Percentiles rank a stretch among this genome's conserved stretches.
Conservation (phyloP, 2,888 invertebrate species). For the Polymixis flavicincta region DNA sequence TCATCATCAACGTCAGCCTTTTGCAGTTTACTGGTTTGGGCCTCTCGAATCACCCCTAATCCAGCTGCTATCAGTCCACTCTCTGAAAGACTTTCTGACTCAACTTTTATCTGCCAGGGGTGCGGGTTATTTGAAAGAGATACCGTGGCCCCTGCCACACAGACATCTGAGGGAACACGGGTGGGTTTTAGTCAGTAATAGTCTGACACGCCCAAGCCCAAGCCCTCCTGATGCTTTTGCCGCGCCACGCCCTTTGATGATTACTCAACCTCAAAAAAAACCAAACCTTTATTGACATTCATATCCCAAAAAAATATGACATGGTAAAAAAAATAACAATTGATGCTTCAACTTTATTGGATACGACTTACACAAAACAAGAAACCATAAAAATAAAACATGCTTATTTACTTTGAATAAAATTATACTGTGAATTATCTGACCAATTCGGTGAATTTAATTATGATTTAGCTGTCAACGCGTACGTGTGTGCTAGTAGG, state of each 20-base stretch:
- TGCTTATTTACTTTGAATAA: neutral
- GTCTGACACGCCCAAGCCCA: too few species aligned
- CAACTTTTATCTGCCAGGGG: too few species aligned
- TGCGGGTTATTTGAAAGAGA: too few species aligned
- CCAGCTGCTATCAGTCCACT: neutral
- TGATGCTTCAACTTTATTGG: constrained; percentile 11
- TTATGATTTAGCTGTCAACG: neutral
- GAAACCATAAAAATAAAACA: neutral
- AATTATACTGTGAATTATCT: constrained; percentile 22
- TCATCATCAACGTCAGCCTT: too few species aligned
- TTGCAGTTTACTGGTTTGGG: neutral
- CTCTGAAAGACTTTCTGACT: neutral
- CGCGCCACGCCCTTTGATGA: too few species aligned
- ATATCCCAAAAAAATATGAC: too few species aligned
- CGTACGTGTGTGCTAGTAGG: neutral
- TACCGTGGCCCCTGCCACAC: too few species aligned
- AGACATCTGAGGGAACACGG: too few species aligned
- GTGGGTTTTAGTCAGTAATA: too few species aligned
- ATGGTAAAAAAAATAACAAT: neutral
- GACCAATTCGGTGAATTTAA: neutral
- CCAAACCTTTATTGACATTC: neutral
- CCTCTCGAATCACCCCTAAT: neutral
- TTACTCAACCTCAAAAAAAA: too few species aligned
- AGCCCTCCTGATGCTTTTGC: too few species aligned
- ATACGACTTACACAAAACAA: neutral